A percentile compares a stretch with the other conserved stretches of the same genome.
Evolutionary conservation across 2,888 invertebrate species (phyloP).

Genomic region (Acleris sparsana): DNA sequence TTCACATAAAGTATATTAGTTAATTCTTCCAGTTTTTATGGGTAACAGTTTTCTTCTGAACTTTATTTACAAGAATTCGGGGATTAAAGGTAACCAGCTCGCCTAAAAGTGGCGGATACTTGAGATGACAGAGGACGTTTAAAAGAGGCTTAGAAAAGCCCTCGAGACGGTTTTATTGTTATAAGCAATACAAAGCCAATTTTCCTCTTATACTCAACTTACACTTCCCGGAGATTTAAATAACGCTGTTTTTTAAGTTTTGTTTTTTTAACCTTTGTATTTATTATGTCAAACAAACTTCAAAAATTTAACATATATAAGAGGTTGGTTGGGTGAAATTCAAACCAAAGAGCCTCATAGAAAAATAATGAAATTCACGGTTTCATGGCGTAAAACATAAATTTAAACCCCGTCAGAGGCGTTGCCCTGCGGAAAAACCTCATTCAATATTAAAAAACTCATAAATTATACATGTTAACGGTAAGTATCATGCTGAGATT

Average conservation of each 20-base stretch:
- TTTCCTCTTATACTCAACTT: background rate
- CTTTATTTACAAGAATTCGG: conserved; percentile 45
- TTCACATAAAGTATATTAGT: no score
- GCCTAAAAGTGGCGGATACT: conserved; percentile 51
- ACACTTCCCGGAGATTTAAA: background rate
- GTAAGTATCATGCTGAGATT: conserved; percentile 24
- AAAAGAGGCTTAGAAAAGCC: conserved; percentile 43
- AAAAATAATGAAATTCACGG: conserved; percentile 11
- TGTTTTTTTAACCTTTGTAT: no score
- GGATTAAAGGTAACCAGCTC: conserved; percentile 53
- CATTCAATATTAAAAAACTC: conserved; percentile 29
- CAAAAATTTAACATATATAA: no score
- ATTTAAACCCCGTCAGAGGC: conserved; percentile 31
- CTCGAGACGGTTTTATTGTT: conserved; percentile 31
- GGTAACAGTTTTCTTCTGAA: no score
- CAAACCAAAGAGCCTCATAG: background rate
- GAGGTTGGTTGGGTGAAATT: no score
- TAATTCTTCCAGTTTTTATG: no score
- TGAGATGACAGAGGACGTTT: conserved; percentile 59
- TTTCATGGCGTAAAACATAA: conserved; percentile 25
- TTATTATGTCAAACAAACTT: no score
- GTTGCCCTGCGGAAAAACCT: conserved; percentile 33
- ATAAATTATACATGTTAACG: conserved; percentile 33
- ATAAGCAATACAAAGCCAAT: conserved; percentile 3
- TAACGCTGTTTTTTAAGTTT: background rate